phyloP scores from a whole-genome alignment of 2,797 vertebrate genomes.

The Tragelaphus oryx region DNA sequence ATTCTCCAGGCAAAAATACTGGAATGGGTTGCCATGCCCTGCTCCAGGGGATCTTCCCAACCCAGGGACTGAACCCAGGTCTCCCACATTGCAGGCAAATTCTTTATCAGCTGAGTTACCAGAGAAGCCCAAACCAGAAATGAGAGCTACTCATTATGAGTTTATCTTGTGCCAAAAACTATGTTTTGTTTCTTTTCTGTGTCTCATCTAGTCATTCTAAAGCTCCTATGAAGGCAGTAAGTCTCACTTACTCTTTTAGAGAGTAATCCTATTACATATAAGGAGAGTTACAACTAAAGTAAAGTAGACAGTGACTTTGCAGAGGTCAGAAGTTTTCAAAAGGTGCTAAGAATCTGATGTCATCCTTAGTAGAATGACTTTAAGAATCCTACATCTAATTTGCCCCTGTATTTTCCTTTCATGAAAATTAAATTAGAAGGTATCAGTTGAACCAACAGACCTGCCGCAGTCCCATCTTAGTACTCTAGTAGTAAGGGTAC shows the following conservation, averaged over 20 bases:
- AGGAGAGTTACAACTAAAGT: background rate
- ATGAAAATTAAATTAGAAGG: background rate
- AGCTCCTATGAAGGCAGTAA: background rate
- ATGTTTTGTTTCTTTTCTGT: background rate
- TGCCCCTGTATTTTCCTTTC: background rate
- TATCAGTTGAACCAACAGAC: background rate
- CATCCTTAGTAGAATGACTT: background rate
- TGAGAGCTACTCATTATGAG: background rate
- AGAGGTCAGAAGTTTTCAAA: background rate
- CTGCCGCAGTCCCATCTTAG: background rate
- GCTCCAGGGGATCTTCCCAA: background rate
- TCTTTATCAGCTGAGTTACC: background rate
- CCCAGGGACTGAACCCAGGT: background rate
- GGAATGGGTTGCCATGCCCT: background rate
- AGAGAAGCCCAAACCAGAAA: background rate
- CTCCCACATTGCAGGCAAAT: rapidly evolving
- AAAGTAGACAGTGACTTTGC: background rate
- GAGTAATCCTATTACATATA: background rate
- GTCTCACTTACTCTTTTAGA: background rate
- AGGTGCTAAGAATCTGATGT: background rate
- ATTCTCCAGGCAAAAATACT: background rate
- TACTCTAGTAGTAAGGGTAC: background rate
- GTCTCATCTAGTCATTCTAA: background rate
- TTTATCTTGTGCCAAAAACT: background rate
- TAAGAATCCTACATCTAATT: background rate